Evolutionary conservation across 2,113 vertebrate species (phyloP).

Genomic region (Arizona elegans): DNA sequence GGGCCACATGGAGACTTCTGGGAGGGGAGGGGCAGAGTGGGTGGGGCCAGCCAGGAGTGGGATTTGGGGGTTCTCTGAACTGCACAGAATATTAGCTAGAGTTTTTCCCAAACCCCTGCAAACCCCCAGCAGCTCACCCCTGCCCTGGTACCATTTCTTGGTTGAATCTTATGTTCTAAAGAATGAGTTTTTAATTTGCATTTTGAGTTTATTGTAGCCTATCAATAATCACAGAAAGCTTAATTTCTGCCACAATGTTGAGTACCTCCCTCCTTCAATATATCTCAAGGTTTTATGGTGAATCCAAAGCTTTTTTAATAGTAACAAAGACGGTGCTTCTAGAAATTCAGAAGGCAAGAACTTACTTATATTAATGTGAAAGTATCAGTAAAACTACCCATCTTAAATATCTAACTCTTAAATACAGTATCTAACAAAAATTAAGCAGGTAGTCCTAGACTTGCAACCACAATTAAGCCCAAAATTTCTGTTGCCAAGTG

Average conservation of each 20-base stretch:
- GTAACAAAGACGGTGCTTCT: background rate
- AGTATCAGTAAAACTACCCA: background rate
- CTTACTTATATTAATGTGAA: background rate
- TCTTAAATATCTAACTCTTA: background rate
- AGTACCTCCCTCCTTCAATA: background rate
- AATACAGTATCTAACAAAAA: background rate
- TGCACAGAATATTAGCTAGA: too few relatives aligned
- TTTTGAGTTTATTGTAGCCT: background rate
- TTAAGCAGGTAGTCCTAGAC: background rate
- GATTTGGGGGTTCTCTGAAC: too few relatives aligned
- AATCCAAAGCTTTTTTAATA: background rate
- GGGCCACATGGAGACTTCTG: too few relatives aligned
- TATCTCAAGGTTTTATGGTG: background rate
- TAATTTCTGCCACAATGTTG: background rate
- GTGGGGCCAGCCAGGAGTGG: too few relatives aligned
- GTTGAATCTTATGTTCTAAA: background rate
- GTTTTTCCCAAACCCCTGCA: too few relatives aligned
- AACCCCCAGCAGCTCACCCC: too few relatives aligned
- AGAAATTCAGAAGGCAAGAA: background rate
- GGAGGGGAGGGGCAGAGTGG: too few relatives aligned
- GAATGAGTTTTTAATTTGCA: background rate
- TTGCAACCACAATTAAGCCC: background rate
- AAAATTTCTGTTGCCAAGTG: background rate
- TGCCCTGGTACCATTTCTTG: background rate
- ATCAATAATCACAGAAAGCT: background rate